phyloP scores from a whole-genome alignment of 2,113 vertebrate genomes.

The Talpa occidentalis region DNA sequence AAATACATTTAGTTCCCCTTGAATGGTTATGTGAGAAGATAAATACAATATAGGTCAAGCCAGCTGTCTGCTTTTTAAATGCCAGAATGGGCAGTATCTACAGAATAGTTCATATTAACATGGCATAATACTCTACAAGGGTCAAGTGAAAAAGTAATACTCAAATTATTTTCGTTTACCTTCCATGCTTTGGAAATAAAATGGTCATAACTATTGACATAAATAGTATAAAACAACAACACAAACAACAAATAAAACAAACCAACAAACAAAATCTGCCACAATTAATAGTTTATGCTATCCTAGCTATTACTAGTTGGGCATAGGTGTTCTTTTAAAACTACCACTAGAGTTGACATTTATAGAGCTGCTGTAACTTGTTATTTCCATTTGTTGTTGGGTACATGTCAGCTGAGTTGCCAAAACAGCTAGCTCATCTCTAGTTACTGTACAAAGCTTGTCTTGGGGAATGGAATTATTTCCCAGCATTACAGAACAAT shows the following conservation, averaged over 20 bases:
- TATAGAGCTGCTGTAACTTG: constrained; percentile 4
- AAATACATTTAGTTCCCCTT: constrained; percentile 38
- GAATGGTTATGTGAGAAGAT: constrained; percentile 12
- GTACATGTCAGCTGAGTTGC: too few relatives aligned
- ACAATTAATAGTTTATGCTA: background rate
- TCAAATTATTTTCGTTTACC: constrained; percentile 46
- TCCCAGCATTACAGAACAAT: background rate
- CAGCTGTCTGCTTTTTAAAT: constrained; percentile 35
- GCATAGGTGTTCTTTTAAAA: background rate
- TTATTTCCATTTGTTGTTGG: constrained; percentile 49
- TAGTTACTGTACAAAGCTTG: background rate
- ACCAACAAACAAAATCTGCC: background rate
- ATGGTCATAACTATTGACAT: background rate
- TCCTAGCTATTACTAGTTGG: background rate
- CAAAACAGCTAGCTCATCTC: background rate
- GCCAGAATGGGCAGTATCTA: background rate
- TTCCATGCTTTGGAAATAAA: constrained; percentile 45
- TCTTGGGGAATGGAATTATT: background rate
- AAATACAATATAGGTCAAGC: background rate
- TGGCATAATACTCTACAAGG: background rate
- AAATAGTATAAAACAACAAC: background rate
- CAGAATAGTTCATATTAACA: background rate
- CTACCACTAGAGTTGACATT: background rate
- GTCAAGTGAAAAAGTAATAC: background rate
- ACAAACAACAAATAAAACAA: constrained; percentile 4